phyloP scores from a whole-genome alignment of 2,113 vertebrate genomes.

The Coreoperca whiteheadi region DNA sequence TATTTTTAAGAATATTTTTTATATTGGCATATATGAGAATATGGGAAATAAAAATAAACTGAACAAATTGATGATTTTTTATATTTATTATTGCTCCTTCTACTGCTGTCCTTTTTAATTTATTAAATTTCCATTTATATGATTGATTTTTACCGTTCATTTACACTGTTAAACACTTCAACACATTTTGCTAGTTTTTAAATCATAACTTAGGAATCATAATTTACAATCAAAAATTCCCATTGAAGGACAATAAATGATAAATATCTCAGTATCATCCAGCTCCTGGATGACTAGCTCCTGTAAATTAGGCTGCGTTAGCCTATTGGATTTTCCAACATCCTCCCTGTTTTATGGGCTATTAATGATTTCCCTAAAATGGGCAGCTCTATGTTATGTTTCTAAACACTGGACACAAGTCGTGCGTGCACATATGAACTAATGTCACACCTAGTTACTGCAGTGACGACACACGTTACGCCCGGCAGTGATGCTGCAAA shows the following conservation, averaged over 20 bases:
- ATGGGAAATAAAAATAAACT: too few relatives aligned
- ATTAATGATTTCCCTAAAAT: constrained; percentile 1
- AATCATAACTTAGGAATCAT: too few relatives aligned
- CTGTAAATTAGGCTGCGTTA: not conserved
- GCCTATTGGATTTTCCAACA: not conserved
- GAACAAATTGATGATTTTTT: too few relatives aligned
- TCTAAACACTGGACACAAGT: constrained; percentile 27
- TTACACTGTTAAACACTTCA: too few relatives aligned
- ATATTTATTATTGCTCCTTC: too few relatives aligned
- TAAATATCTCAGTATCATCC: not conserved
- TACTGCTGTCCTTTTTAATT: too few relatives aligned
- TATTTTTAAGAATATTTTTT: too few relatives aligned
- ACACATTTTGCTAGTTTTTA: too few relatives aligned
- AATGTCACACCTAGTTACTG: constrained; percentile 59
- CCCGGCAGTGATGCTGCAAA: constrained; percentile 48
- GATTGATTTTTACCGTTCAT: too few relatives aligned
- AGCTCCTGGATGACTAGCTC: not conserved
- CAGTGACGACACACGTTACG: constrained; percentile 34
- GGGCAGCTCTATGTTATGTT: constrained; percentile 27
- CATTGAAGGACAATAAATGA: not conserved
- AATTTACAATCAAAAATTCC: too few relatives aligned
- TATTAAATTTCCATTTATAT: too few relatives aligned
- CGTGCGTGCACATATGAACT: constrained; percentile 22
- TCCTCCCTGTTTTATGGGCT: not conserved
- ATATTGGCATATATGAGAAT: too few relatives aligned